A percentile compares a stretch with the other conserved stretches of the same genome.
These are phyloP conservation scores for Thalpophila matura DNA, from an alignment of 2,888 invertebrate species.

Conservation along the genomic window DNA sequence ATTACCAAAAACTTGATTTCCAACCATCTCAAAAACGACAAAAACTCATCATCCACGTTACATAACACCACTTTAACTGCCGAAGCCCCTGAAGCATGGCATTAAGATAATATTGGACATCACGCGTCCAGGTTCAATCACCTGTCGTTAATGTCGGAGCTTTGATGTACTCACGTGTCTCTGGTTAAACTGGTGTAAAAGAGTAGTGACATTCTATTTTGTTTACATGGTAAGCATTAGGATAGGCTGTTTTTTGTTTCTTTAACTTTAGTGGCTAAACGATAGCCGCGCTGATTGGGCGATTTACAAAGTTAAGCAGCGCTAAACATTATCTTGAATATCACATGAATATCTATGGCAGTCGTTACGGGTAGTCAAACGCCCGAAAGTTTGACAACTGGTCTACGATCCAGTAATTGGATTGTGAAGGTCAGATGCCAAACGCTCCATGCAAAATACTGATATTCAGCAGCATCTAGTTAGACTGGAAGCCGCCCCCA, in stretches of 20 bases:
- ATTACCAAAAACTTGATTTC: constrained; percentile 4
- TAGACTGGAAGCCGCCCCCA: too few relatives aligned
- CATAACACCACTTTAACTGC: constrained; percentile 30
- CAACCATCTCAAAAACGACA: constrained; percentile 7
- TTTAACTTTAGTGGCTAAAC: too few relatives aligned
- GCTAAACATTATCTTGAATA: too few relatives aligned
- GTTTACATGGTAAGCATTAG: neutral
- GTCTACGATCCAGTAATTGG: too few relatives aligned
- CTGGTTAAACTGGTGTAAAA: constrained; percentile 3
- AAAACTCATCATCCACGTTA: constrained; percentile 32
- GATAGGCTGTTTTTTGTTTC: neutral
- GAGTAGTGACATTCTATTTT: constrained; percentile 14
- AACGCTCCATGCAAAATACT: too few relatives aligned
- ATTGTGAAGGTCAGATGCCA: too few relatives aligned
- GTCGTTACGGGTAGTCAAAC: too few relatives aligned
- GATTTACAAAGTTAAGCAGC: too few relatives aligned
- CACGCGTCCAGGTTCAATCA: constrained; percentile 56
- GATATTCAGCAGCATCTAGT: too few relatives aligned
- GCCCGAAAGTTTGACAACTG: too few relatives aligned
- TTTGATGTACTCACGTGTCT: constrained; percentile 32
- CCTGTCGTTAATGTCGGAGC: constrained; percentile 47
- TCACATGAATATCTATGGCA: too few relatives aligned
- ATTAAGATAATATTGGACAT: constrained; percentile 52
- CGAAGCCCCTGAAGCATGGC: constrained; percentile 26
- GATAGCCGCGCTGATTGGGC: too few relatives aligned